Base-by-base conservation (phyloP, 2,888 invertebrate species). In the Drosophila austrosaltans region DNA sequence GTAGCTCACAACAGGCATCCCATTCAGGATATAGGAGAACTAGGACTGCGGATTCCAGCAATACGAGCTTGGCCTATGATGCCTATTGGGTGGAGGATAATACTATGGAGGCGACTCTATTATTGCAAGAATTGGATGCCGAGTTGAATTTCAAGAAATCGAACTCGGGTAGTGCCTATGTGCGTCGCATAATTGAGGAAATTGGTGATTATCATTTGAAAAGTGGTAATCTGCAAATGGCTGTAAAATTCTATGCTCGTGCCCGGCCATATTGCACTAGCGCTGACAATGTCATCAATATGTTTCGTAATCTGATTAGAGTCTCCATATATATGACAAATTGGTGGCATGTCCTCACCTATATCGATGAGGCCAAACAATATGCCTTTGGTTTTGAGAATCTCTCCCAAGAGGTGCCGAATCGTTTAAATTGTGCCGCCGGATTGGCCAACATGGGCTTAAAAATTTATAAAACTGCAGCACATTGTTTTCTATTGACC, bases 291-390 rank as follows among this genome's bases (percentile, higher is more conserved):
- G 83, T 83, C 2, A 80, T 83, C 58, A 59, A 63, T 7, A 75
- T 88, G 83, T 86, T 77, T 16, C 76, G 77, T n/a, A 82, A 83
- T 36, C 44, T 83, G 30, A 86, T 83, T 2, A 53, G 73, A 1
- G 87, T 88, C 0, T 88, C 88, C 63, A 83, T 83, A 20, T 86
- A 82, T 12, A 88, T 83, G 83, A 53, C 69, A 62, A 83, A 88
- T 42, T 83, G 83, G 83, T 83, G 86, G 86, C 78, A 86, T n/a
- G 88, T 83, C 2, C 74, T 83, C 40, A 80, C 81, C 65, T 83
- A 81, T 28, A 78, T 86, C 16, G 83, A 83, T 5, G 88, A 83
- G 64, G 81, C 83, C 58, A 83, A 86, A 1, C 74, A 83, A 28
- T 83, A 83, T 28, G 76, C 87, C 1, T 22, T 53, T 2, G 83